A percentile compares a stretch with the other conserved stretches of the same genome.
Conservation (phyloP, 2,113 vertebrate genomes). For the Xyliphius kryptos region DNA sequence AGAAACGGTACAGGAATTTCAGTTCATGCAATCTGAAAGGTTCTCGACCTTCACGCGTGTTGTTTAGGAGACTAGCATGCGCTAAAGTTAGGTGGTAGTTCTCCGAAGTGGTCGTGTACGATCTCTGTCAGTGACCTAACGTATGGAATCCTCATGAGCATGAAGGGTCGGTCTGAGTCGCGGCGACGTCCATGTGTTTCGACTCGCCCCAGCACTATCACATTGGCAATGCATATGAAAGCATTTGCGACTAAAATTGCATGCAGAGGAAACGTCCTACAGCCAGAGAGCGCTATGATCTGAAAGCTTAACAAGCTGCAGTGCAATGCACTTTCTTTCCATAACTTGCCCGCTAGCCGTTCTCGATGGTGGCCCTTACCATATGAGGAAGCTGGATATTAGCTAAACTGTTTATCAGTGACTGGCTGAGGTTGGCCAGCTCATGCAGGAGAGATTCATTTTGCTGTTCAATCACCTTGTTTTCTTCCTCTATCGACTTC, state of each 20-base stretch:
- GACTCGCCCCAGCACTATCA: background rate
- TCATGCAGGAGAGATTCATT: slow-evolving; percentile 98
- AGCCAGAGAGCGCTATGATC: slow-evolving; percentile 22
- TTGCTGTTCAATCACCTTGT: slow-evolving; percentile 99
- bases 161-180: background rate
- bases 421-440: slow-evolving; percentile 96
- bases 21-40: no score
- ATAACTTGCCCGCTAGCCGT: slow-evolving; percentile 65
- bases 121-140: slow-evolving; percentile 20
- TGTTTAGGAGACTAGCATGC: no score
- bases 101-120: background rate
- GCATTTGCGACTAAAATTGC: slow-evolving; percentile 23
- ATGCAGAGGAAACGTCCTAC: slow-evolving; percentile 25
- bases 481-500: slow-evolving; percentile 98
- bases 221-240: slow-evolving; percentile 16
- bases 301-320: slow-evolving; percentile 31
- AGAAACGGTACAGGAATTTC: no score
- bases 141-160: background rate
- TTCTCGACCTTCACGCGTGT: no score
- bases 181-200: no score
- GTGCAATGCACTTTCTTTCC: slow-evolving; percentile 41
- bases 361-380: slow-evolving; percentile 85
- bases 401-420: slow-evolving; percentile 97
- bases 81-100: background rate
- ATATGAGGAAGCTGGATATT: slow-evolving; percentile 98